Evolutionary conservation across 2,113 vertebrate genomes (phyloP), one percentile per base, ranked within the genome.

Genomic region (Pampusana beccarii): DNA sequence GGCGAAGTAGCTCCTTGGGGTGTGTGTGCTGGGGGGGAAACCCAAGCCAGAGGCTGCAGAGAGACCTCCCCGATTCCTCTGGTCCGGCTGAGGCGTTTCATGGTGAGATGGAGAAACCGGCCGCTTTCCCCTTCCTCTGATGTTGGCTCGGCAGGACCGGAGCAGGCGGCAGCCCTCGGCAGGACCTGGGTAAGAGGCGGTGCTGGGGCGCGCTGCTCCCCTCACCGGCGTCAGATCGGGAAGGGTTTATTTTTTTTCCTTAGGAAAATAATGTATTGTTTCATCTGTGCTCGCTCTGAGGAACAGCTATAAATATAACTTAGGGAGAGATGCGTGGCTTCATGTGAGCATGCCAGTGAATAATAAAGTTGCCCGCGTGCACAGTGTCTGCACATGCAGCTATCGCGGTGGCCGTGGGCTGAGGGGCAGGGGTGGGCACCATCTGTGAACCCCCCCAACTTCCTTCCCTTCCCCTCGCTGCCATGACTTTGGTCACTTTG

Each of bases 121-220:
- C 51, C 50, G 56, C 94, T 81, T 86, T 78, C n/a, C 95, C 62
- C 29, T 48, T 84, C 86, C 86, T 80, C 94, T 96, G 92, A 94
- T 82, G 80, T 34, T 90, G 94, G 94, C 95, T 97, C 81, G 44
- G 80, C 89, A 40, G 73, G 48, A 89, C 83, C 80, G 92, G 87
- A 92, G 89, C 93, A 89, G 95, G 93, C 80, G 62, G 94, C 94
- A 94, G 85, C 94, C 92, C 92, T 92, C 94, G 61, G 92, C 95
- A 89, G 79, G 92, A 96, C 86, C 56, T 64, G 72, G 97, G 97
- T 97, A 97, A 97, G 97, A 96, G 89, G 94, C 74, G 54, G 81
- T 40, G 87, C 91, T 9, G 82, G 91, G 85, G 58, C 2, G 70
- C 33, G 18, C 81, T 83, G 83, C 82, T 94, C 88, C 75, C 40